Percentiles rank a stretch among this genome's conserved stretches.
Evolutionary conservation across 2,797 vertebrate species (phyloP).

Genomic region (Malacoctenus gilli): DNA sequence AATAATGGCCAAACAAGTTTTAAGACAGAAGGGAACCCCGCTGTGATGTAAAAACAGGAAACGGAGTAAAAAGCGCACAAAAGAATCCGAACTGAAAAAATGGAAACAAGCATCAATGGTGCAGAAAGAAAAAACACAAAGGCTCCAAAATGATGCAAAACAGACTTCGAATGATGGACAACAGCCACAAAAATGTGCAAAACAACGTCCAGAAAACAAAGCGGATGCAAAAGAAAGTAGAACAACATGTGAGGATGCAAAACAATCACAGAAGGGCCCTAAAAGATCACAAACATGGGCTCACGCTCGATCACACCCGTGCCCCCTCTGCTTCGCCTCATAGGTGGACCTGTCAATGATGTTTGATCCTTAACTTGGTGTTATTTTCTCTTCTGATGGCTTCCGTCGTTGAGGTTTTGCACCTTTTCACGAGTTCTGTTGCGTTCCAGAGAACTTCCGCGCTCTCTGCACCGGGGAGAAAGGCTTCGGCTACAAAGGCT

Average conservation of each 20-base stretch:
- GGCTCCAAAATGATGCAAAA: background rate
- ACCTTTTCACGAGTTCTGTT: background rate
- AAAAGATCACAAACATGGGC: too few species aligned
- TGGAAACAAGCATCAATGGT: background rate
- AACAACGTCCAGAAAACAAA: background rate
- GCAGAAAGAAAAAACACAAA: background rate
- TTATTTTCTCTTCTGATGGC: too few species aligned
- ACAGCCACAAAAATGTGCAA: background rate
- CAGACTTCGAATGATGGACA: background rate
- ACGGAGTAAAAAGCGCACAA: background rate
- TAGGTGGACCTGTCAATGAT: too few species aligned
- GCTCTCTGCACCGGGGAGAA: slow-evolving; percentile 76
- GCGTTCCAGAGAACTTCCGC: slow-evolving; percentile 78
- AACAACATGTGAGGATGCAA: too few species aligned
- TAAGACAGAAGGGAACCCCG: too few species aligned
- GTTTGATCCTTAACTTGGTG: too few species aligned
- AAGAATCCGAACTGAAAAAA: background rate
- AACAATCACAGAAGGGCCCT: too few species aligned
- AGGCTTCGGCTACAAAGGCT: slow-evolving; percentile 81
- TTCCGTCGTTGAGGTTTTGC: too few species aligned
- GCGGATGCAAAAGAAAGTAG: background rate
- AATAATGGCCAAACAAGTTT: too few species aligned
- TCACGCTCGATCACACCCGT: too few species aligned
- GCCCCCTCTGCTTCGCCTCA: too few species aligned
- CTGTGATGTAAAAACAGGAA: too few species aligned